These are phyloP conservation scores for Bergia puertoricense DNA, from an alignment of 92 coral and sea anemone species.

Conservation along the genomic window DNA sequence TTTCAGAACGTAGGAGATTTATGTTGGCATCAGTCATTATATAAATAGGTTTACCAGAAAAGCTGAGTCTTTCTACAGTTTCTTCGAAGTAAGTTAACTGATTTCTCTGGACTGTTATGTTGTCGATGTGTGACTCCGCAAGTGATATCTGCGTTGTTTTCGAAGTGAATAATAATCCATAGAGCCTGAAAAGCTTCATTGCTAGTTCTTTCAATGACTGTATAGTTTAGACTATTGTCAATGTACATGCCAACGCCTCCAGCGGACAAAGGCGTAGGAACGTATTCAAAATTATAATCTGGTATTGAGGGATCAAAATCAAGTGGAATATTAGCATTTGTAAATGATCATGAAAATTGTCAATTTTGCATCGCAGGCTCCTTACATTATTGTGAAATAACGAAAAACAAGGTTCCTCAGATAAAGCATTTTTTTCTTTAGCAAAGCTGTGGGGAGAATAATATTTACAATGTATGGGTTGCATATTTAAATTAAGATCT, in stretches of 20 bases:
- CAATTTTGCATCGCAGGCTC: neutral
- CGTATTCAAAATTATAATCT: conserved; percentile 45
- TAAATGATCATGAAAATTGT: neutral
- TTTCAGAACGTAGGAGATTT: conserved; percentile 29
- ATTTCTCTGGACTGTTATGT: conserved; percentile 58
- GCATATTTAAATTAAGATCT: neutral
- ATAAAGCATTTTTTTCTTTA: neutral
- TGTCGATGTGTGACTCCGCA: conserved; percentile 59
- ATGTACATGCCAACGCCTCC: conserved; percentile 58
- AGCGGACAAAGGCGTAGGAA: conserved; percentile 42
- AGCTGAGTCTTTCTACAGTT: conserved; percentile 42
- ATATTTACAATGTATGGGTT: neutral
- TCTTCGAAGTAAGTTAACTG: conserved; percentile 52
- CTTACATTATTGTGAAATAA: neutral
- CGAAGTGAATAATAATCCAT: conserved; percentile 19
- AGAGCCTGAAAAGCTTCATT: neutral
- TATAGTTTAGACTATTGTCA: conserved; percentile 16
- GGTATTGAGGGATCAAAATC: conserved; percentile 13
- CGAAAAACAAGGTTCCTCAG: neutral
- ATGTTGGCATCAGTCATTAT: conserved; percentile 61
- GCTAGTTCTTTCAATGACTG: neutral
- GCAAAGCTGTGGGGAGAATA: neutral
- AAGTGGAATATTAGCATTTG: neutral
- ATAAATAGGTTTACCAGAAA: conserved; percentile 49
- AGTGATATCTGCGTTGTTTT: conserved; percentile 40